Base-by-base conservation (phyloP, 2,113 vertebrate genomes). In the Garra rufa region DNA sequence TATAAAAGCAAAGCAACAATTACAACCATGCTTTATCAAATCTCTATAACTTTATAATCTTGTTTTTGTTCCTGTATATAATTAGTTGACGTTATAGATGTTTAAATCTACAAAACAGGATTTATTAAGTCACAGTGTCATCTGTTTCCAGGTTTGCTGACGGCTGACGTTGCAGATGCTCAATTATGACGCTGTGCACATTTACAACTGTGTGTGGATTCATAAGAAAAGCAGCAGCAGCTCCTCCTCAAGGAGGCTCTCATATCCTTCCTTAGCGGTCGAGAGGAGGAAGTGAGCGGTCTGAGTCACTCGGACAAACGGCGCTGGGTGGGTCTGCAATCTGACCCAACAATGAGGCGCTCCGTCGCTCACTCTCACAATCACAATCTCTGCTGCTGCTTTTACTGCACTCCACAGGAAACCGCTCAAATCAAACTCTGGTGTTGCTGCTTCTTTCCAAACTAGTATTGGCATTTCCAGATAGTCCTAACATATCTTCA, bases 151-250 rank as follows among this genome's bases (percentile, higher is more conserved):
- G 63, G 14, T 67, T 9, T 34, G 9, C 13, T 52, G 21, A 8
- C 11, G 1, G 1, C 15, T 43, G 88, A 84, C 71, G 85, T 82
- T 78, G 81, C 61, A 85, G 59, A 50, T 9, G 24, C 83, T 63
- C 9, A 73, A 74, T 69, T 57, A 84, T 65, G n/a, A n/a, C 46
- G 52, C n/a, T 19, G 17, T 2, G 6, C 19, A 81, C 30, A 30
- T 17, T 57, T 4, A 21, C 38, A 63, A 1, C 1, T 4, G 3
- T 61, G 8, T 71, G 9, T 86, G 11, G 50, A 30, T 24, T 81
- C 69, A 69, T 65, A 28, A 61, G 70, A 73, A 63, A 38, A 82
- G 57, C 55, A 24, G 30, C 57, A 21, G 13, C 61, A 28, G 67
- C 43, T 69, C 70, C 67, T 21, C 30, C 74, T 83, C 10, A 11